Evolutionary conservation across 2,797 vertebrate species (phyloP).

Genomic region (Phoeniculus purpureus): DNA sequence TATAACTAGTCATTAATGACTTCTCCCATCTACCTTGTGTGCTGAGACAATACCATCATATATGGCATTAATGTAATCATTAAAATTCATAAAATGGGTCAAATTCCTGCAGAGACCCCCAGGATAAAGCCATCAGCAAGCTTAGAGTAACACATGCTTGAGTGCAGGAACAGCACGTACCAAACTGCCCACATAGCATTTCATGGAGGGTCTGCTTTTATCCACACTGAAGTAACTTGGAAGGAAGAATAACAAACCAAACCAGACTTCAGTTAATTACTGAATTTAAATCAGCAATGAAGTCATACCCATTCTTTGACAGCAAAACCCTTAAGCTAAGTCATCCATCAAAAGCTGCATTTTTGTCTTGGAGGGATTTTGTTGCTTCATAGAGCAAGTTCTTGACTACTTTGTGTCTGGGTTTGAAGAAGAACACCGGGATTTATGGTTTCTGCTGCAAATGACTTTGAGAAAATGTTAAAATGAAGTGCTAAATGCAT

Average conservation of each 20-base stretch:
- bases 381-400: conserved; percentile 15
- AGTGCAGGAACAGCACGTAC: background rate
- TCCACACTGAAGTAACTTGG: background rate
- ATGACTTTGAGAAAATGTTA: conserved; percentile 34
- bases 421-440: background rate
- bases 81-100: background rate
- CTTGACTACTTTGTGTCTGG: background rate
- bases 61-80: background rate
- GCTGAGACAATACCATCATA: background rate
- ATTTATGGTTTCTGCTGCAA: conserved; percentile 14
- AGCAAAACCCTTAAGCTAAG: background rate
- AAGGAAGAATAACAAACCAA: background rate
- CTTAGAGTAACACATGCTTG: background rate
- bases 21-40: background rate
- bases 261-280: background rate
- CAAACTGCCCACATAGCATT: background rate
- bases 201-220: background rate
- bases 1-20: background rate
- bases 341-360: background rate
- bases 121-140: background rate
- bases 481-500: conserved; percentile 43
- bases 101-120: background rate
- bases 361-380: conserved; percentile 3
- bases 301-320: background rate
- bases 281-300: background rate